A percentile compares a stretch with the other conserved stretches of the same genome.
These are phyloP conservation scores for Venustoraphidia nigricollis DNA, from an alignment of 2,888 invertebrate species.

Conservation along the genomic window DNA sequence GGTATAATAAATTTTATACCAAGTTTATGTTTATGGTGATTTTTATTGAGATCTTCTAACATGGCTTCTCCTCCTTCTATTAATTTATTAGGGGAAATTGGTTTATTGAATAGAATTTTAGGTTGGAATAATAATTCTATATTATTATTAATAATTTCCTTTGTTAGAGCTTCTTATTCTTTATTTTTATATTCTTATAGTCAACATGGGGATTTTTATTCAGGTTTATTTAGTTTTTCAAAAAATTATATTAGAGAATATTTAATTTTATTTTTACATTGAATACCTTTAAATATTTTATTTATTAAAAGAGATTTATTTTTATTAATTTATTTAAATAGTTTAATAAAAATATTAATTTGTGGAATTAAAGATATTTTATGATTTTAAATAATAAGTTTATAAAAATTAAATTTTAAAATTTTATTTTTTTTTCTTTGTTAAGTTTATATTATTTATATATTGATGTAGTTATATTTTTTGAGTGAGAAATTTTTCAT, in stretches of 20 bases:
- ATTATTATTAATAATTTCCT: conserved; percentile 39
- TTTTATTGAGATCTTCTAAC: conserved; percentile 46
- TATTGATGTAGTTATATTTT: conserved; percentile 30
- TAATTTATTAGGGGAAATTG: conserved; percentile 52
- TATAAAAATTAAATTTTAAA: conserved; percentile 32
- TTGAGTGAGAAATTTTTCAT: conserved; percentile 38
- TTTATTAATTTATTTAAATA: conserved; percentile 41
- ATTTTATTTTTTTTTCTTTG: conserved; percentile 28
- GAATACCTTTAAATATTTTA: conserved; percentile 44
- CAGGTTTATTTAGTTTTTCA: conserved; percentile 33
- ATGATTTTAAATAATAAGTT: conserved; percentile 30
- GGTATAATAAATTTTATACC: conserved; percentile 43
- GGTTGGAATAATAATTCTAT: conserved; percentile 33
- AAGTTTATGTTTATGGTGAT: conserved; percentile 43
- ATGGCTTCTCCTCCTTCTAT: conserved; percentile 50
- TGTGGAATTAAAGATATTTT: conserved; percentile 47
- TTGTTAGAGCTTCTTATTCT: conserved; percentile 48
- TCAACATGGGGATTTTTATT: conserved; percentile 42
- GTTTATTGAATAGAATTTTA: conserved; percentile 42
- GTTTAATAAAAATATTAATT: conserved; percentile 50
- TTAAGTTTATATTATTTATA: conserved; percentile 30
- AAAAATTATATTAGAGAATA: conserved; percentile 35
- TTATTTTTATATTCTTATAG: conserved; percentile 45
- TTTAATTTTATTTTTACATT: conserved; percentile 45
- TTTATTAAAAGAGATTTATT: conserved; percentile 37